Conservation (phyloP, 2,113 vertebrate species). For the Uria lomvia region DNA sequence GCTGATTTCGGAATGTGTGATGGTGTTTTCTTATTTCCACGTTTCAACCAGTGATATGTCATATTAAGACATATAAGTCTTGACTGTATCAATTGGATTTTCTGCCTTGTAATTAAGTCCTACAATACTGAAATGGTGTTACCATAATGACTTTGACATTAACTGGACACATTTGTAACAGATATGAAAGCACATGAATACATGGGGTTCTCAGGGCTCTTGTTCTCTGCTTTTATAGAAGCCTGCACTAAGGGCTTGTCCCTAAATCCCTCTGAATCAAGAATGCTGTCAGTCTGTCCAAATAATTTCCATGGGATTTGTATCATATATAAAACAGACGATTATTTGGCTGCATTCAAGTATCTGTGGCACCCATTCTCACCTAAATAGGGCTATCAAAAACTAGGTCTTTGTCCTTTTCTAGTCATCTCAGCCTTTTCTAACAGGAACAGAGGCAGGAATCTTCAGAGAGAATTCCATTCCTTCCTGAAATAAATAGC, state of each 20-base stretch:
- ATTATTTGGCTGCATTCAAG: not conserved
- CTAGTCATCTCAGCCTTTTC: not conserved
- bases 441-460: not conserved
- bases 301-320: not conserved
- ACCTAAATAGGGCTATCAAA: not conserved
- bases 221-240: not conserved
- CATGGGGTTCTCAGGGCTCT: not conserved
- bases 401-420: not conserved
- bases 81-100: not conserved
- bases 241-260: not conserved
- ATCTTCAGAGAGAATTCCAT: not conserved
- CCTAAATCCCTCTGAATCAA: not conserved
- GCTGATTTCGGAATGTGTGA: not conserved
- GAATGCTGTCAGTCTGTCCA: not conserved
- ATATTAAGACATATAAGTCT: not conserved
- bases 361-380: not conserved
- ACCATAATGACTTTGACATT: not conserved
- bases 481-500: not conserved
- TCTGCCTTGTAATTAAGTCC: not conserved
- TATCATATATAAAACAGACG: not conserved
- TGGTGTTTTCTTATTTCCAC: not conserved
- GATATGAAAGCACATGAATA: not conserved
- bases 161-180: not conserved
- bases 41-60: not conserved
- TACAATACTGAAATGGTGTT: not conserved